Base-by-base conservation (phyloP, 2,797 vertebrate species). In the Limnodromus scolopaceus region DNA sequence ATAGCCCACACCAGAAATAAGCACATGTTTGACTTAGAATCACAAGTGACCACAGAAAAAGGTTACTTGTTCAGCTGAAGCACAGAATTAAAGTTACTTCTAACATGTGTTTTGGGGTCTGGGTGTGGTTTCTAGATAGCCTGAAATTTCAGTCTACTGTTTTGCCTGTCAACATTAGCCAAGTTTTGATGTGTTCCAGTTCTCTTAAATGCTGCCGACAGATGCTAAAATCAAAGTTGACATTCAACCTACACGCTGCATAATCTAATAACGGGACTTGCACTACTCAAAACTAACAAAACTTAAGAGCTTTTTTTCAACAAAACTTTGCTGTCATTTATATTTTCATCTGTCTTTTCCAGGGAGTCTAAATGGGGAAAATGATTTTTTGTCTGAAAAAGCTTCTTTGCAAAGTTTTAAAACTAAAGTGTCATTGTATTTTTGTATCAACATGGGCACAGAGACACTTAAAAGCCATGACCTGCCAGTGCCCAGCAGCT, bases 111-210 rank as follows among this genome's bases (percentile, higher is more conserved):
- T 96, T 96, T 96, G 91, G 93, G 90, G 90, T 91, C 93, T 92
- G 94, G 96, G 96, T 97, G 96, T 97, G 96, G 96, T 97, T 98
- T 97, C 89, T 92, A 96, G 97, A 97, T 96, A 95, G 96, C 86
- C 72, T 97, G 92, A 97, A 98, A 97, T 91, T 93, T 79, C 97
- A 96, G 93, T 81, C 97, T 97, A 87, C 96, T 84, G 80, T 96
- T 96, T 93, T 61, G 92, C 96, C 76, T 94, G 69, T 95, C 92
- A 93, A 68, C 86, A 68, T 94, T 72, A 87, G 86, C 95, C 93
- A 89, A 84, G 55, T 81, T 89, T 96, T 94, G 97, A 96, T 79
- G 93, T 84, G 78, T 95, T 96, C 93, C 91, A 89, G 65, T 78
- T 96, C 97, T 89, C 94, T 92, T 58, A 90, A 89, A 68, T 80